Evolutionary conservation across 2,888 invertebrate genomes (phyloP).

Genomic region (Drosophila kanekoi): DNA sequence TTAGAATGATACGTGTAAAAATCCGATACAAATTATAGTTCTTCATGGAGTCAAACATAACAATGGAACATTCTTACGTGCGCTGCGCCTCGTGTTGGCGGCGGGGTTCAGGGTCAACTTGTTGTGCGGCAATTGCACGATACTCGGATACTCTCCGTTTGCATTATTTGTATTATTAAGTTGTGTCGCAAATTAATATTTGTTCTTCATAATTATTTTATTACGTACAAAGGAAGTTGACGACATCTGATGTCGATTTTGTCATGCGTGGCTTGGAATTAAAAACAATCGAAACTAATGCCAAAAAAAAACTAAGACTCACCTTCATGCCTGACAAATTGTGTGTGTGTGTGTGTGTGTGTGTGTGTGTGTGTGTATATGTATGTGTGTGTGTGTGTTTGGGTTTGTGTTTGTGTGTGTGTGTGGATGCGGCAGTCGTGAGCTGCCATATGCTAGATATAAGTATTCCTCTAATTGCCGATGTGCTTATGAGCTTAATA

Average conservation of each 20-base stretch:
- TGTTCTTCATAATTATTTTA: slow-evolving; percentile 78
- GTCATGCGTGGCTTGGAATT: slow-evolving; percentile 76
- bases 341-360: slow-evolving; percentile 6
- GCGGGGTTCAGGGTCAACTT: slow-evolving; percentile 73
- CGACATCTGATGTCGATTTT: slow-evolving; percentile 72
- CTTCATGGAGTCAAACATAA: slow-evolving; percentile 48
- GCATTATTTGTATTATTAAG: slow-evolving; percentile 76
- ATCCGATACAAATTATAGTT: slow-evolving; percentile 61
- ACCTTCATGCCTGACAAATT: slow-evolving; percentile 80
- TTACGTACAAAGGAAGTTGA: slow-evolving; percentile 77
- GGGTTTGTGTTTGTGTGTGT: no score
- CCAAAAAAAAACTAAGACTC: slow-evolving; percentile 23
- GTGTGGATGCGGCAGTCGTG: not conserved
- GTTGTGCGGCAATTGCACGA: slow-evolving; percentile 58
- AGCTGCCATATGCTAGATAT: not conserved
- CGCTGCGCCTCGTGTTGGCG: slow-evolving; percentile 25
- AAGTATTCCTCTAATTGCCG: slow-evolving; percentile 52
- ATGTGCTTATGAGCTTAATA: slow-evolving; percentile 65
- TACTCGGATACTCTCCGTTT: slow-evolving; percentile 22
- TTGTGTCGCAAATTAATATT: slow-evolving; percentile 71
- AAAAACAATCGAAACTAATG: slow-evolving; percentile 42
- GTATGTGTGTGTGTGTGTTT: slow-evolving; percentile 2
- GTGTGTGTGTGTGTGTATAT: slow-evolving; percentile 25
- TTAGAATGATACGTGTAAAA: slow-evolving; percentile 74
- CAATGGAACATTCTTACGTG: slow-evolving; percentile 66